Evolutionary conservation across 1,140 invertebrate genomes (phyloP).

Genomic region (Idris sp.): DNA sequence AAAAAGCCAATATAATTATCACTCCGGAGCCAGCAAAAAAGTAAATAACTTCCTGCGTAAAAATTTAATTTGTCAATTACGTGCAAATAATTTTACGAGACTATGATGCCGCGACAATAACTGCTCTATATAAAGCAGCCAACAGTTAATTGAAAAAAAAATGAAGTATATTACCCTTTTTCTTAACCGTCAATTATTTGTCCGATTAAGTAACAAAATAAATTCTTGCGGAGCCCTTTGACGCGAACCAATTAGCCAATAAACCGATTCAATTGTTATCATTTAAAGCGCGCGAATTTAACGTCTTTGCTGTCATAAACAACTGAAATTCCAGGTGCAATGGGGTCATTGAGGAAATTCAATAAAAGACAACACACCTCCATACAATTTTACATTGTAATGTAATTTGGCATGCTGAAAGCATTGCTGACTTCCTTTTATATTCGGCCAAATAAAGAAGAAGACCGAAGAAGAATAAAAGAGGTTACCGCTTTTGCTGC

Average conservation of each 20-base stretch:
- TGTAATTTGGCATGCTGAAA: slow-evolving; percentile 22
- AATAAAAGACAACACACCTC: slow-evolving; percentile 31
- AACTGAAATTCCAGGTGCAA: background rate
- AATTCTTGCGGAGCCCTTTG: background rate
- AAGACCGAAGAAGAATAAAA: too few species aligned
- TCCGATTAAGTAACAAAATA: slow-evolving; percentile 2
- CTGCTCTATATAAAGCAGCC: slow-evolving; percentile 26
- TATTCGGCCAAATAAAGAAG: too few species aligned
- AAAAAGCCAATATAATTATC: too few species aligned
- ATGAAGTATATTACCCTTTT: too few species aligned
- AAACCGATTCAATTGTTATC: slow-evolving; percentile 30
- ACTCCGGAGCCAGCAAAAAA: too few species aligned
- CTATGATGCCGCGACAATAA: slow-evolving; percentile 19
- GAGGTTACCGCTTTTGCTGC: too few species aligned
- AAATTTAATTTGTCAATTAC: slow-evolving; percentile 47
- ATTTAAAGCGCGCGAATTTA: slow-evolving; percentile 5
- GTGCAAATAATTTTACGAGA: slow-evolving; percentile 29
- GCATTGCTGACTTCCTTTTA: too few species aligned
- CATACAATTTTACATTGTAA: slow-evolving; percentile 42
- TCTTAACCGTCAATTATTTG: slow-evolving; percentile 13
- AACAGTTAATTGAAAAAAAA: too few species aligned
- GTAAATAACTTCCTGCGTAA: too few species aligned
- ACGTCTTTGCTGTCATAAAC: background rate
- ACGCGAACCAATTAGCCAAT: slow-evolving; percentile 32
- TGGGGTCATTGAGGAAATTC: slow-evolving; percentile 26